Conservation (phyloP, 2,113 vertebrate species). For the Chloropsis hardwickii region DNA sequence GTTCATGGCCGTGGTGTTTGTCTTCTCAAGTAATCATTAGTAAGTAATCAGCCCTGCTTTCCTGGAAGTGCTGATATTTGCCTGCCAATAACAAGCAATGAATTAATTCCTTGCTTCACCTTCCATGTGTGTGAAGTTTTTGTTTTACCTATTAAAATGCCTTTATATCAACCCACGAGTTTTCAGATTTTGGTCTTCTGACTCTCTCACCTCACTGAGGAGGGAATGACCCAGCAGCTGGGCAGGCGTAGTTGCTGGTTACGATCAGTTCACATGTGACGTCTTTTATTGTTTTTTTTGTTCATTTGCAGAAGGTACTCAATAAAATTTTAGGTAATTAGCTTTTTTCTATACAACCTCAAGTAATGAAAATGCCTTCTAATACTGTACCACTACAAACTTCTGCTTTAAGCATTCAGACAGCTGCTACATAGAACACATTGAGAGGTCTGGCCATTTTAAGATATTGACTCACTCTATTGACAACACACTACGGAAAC, state of each 20-base stretch:
- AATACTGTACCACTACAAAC: not conserved
- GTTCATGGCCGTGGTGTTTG: not conserved
- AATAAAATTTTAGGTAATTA: not conserved
- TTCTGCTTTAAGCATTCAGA: not conserved
- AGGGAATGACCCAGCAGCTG: not conserved
- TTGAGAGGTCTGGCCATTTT: not conserved
- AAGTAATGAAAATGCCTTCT: not conserved
- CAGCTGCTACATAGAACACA: not conserved
- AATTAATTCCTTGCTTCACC: not conserved
- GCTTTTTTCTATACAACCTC: not conserved
- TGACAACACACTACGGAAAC: not conserved
- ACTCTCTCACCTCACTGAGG: not conserved
- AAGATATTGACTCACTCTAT: not conserved
- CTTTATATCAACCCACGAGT: rapidly evolving
- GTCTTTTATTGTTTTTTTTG: not conserved
- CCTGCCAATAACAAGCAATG: not conserved
- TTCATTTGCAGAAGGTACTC: not conserved
- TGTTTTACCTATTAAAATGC: not conserved
- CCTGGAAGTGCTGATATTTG: not conserved
- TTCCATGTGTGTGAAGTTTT: not conserved
- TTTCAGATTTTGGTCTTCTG: not conserved
- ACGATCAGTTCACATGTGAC: rapidly evolving
- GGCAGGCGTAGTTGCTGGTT: not conserved
- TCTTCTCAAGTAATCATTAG: not conserved
- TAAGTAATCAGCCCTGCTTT: not conserved